These are phyloP conservation scores for Chaetogeoica ovagalla DNA, from an alignment of 2,888 invertebrate genomes.

Conservation along the genomic window DNA sequence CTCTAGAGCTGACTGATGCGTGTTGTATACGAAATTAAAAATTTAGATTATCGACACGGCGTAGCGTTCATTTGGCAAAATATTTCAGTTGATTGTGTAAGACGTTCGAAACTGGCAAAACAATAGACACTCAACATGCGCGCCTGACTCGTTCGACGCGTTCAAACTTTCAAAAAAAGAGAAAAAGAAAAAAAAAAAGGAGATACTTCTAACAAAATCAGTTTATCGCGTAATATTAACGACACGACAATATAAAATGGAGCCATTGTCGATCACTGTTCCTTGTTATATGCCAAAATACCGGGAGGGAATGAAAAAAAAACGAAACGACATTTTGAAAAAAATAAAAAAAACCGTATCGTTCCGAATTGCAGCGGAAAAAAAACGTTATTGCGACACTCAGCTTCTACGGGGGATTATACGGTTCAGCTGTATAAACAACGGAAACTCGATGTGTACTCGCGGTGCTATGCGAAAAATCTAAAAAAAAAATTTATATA, in stretches of 20 bases:
- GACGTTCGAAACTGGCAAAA: slow-evolving; percentile 9
- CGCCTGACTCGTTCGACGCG: not conserved
- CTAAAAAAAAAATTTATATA: too few species aligned
- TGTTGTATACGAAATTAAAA: too few species aligned
- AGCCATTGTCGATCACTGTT: not conserved
- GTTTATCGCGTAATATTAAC: slow-evolving; percentile 12
- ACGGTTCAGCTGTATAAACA: too few species aligned
- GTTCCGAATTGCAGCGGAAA: too few species aligned
- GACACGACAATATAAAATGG: slow-evolving; percentile 8
- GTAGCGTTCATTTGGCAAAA: not conserved
- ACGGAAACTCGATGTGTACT: too few species aligned
- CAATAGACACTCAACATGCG: not conserved
- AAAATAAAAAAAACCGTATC: too few species aligned
- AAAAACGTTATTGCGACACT: too few species aligned
- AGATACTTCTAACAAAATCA: not conserved
- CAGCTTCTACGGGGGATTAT: too few species aligned
- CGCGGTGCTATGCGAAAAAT: too few species aligned
- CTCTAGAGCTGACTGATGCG: not conserved
- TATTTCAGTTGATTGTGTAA: not conserved
- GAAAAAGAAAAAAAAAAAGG: not conserved
- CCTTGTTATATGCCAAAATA: not conserved
- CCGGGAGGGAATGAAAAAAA: not conserved
- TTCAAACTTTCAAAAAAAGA: not conserved
- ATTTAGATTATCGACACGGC: too few species aligned
- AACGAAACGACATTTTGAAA: too few species aligned